phyloP scores from a whole-genome alignment of 2,113 vertebrate species.

The Charadrius vociferus region DNA sequence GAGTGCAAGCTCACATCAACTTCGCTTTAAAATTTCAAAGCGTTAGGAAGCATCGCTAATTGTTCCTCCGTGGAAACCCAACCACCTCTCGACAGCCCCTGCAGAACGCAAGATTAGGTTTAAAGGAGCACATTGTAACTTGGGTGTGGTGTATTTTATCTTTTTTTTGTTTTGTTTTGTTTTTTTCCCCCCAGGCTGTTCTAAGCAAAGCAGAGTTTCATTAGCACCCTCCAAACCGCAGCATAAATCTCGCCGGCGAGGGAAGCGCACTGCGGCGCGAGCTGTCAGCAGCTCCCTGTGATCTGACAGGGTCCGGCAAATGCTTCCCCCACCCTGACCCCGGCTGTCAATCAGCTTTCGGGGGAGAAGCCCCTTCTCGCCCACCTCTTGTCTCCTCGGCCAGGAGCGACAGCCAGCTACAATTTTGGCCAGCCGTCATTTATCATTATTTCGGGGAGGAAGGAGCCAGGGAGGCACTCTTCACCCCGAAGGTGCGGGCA shows the following conservation, averaged over 20 bases:
- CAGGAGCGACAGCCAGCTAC: slow-evolving; percentile 26
- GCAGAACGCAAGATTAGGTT: neutral
- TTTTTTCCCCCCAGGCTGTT: neutral
- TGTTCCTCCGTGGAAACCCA: neutral
- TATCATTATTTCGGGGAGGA: slow-evolving; percentile 49
- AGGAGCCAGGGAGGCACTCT: slow-evolving; percentile 17
- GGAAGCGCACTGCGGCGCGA: slow-evolving; percentile 59
- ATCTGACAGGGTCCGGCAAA: slow-evolving; percentile 75
- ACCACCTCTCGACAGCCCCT: neutral
- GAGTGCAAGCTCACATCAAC: neutral
- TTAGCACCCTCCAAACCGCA: neutral
- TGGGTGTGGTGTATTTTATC: neutral
- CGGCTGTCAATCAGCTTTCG: slow-evolving; percentile 73
- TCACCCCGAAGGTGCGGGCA: neutral
- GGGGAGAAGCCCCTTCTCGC: slow-evolving; percentile 26
- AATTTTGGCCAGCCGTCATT: slow-evolving; percentile 48
- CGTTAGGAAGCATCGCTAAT: accelerated
- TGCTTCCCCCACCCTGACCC: slow-evolving; percentile 77
- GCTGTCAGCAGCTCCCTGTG: slow-evolving; percentile 85
- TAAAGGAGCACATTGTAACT: neutral
- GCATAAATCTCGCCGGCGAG: slow-evolving; percentile 24
- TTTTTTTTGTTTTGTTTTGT: neutral
- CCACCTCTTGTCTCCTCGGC: neutral
- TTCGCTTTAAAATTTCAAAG: neutral
- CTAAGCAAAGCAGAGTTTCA: neutral